Evolutionary conservation across 1,140 invertebrate genomes (phyloP), one percentile per base, ranked within the genome.

Genomic region (Panagrolaimus sp.): DNA sequence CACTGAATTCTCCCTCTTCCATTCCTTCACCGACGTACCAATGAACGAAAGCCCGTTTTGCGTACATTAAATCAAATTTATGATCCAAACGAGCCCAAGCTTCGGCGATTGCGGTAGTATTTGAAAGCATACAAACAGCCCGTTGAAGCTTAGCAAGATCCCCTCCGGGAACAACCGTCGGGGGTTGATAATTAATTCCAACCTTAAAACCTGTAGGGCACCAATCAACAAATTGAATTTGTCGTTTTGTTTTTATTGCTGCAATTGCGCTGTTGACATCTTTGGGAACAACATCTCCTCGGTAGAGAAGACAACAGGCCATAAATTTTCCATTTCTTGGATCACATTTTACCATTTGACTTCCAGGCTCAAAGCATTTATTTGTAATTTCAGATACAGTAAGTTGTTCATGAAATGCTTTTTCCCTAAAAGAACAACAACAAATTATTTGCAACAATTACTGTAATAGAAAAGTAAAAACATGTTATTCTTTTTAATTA

Each of bases 321-420:
- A 93, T 92, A 87, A 91, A 93, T 82, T 93, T 92, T 72, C 91
- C 91, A 83, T 91, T 89, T 76, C 90, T 87, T 10, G 91, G 91
- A 83, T 92, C 90, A 84, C 91, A 92, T 84, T 92, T 93, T 15
- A 93, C 91, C 91, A 93, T 92, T 87, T 93, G 91, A 86, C 91
- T 92, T 77, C 89, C 89, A 45, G 91, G 90, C 84, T 92, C 91
- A 84, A 93, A 93, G 84, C 90, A 91, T n/a, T 90, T 89, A 83
- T 89, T 91, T 78, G 91, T 93, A 79, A 93, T 92, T 84, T 92
- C 91, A 46, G 89, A 88, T 26, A 93, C 90, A 1, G 88, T 89
- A 70, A 90, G 84, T 78, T 90, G 89, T 82, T 91, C 90, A 83
- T 91, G 90, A 86, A 90, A 91, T 14, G 91, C 90, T 85, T 91